phyloP scores from a whole-genome alignment of 2,888 invertebrate genomes.

The Cordilura impudica region DNA sequence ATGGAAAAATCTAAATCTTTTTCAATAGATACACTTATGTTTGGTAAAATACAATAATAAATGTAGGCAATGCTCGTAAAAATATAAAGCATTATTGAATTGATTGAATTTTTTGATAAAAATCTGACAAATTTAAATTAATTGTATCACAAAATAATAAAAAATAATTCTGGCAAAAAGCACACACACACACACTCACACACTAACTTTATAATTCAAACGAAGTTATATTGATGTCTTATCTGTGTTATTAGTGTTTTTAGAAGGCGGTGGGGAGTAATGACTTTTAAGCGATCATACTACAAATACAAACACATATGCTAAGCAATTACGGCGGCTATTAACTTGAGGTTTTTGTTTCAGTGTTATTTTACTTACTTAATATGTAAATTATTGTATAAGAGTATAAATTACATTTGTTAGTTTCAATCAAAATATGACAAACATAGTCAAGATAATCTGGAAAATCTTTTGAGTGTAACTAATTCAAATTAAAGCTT shows the following conservation, averaged over 20 bases:
- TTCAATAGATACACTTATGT: conserved; percentile 2
- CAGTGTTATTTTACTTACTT: background rate
- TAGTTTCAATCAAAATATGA: conserved; percentile 55
- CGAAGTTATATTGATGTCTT: conserved; percentile 2
- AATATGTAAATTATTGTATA: too few species aligned
- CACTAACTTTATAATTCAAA: background rate
- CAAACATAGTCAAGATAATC: conserved; percentile 57
- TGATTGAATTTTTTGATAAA: conserved; percentile 61
- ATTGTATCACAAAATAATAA: too few species aligned
- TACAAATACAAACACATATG: background rate
- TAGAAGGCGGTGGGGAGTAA: background rate
- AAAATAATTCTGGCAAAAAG: conserved; percentile 44
- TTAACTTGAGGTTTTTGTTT: conserved; percentile 2
- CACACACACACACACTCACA: background rate
- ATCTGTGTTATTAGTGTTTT: conserved; percentile 15
- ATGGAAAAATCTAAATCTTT: conserved; percentile 39
- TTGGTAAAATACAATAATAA: conserved; percentile 32
- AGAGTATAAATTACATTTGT: conserved; percentile 18
- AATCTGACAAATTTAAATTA: conserved; percentile 63
- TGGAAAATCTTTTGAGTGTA: conserved; percentile 52
- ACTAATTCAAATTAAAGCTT: conserved; percentile 53
- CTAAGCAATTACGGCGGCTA: conserved; percentile 17
- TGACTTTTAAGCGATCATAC: background rate
- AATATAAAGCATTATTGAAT: conserved; percentile 33
- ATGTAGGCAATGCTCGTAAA: background rate